These are phyloP conservation scores for Andrena trimmerana DNA, from an alignment of 2,888 invertebrate genomes.

Conservation along the genomic window DNA sequence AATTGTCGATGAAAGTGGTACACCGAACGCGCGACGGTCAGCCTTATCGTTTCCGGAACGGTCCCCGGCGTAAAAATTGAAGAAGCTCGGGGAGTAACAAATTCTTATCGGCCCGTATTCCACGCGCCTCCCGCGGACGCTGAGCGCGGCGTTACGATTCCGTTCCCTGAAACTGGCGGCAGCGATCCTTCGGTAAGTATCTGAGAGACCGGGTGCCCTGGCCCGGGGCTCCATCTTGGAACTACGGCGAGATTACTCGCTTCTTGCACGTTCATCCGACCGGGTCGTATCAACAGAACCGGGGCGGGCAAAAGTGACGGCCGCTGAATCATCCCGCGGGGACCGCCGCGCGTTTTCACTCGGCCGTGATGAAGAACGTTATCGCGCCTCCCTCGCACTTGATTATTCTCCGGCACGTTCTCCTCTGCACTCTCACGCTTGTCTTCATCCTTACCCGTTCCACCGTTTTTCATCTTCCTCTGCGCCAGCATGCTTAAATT, in stretches of 20 bases:
- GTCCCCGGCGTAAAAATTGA: background rate
- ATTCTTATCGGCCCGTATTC: slow-evolving; percentile 14
- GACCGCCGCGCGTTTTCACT: slow-evolving; percentile 43
- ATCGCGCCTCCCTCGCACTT: slow-evolving; percentile 34
- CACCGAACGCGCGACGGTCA: too few species aligned
- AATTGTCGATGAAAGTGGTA: background rate
- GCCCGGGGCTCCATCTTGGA: slow-evolving; percentile 25
- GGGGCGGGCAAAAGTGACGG: slow-evolving; percentile 43
- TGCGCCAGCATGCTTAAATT: too few species aligned
- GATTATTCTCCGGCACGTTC: slow-evolving; percentile 40
- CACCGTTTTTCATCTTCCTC: too few species aligned
- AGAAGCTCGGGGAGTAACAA: background rate
- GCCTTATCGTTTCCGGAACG: background rate
- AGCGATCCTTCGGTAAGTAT: background rate
- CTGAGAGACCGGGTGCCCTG: background rate
- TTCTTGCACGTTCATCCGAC: slow-evolving; percentile 39
- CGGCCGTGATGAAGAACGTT: slow-evolving; percentile 46
- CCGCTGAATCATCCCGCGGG: slow-evolving; percentile 36
- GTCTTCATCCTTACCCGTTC: too few species aligned
- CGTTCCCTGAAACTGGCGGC: background rate
- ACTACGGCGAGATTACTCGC: slow-evolving; percentile 43
- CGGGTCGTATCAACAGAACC: slow-evolving; percentile 51
- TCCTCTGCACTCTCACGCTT: too few species aligned
- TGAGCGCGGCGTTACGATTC: background rate
- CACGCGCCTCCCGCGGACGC: background rate